Base-by-base conservation (phyloP, 2,888 invertebrate species). In the Platypus cylindrus region DNA sequence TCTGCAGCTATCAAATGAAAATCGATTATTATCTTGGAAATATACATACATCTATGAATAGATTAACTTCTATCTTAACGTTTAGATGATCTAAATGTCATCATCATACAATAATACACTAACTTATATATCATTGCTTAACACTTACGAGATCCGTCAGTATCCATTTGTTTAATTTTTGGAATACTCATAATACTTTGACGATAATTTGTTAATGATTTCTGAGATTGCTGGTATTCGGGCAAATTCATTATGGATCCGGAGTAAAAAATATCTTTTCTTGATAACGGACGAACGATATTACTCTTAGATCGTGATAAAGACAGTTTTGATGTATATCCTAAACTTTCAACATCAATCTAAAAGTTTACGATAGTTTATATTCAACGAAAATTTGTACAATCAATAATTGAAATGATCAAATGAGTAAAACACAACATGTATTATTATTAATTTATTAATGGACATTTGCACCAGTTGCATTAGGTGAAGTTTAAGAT, bases 191-290 rank as follows among this genome's bases (percentile, higher is more conserved):
- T 71, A 26, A 93, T 85, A 37, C 91, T 91, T 55, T 90, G 86
- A 35, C 94, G 73, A 59, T 93, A 94, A 46, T 83, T 83, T 34
- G 82, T 78, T 34, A 94, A 68, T 2, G 90, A 87, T 55, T 87
- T 86, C 60, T 91, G 90, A 39, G 87, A 89, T 59, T 86, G 84
- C 65, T 86, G 84, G 65, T 81, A 94, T 62, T 93, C 91, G 0
- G 87, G 89, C 50, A 97, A 70, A 64, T 95, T 87, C 41, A 82
- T 71, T 15, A 97, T 85, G 29, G 93, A 93, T 17, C 97, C 94
- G 2, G 91, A 90, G 64, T 95, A 95, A 69, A 97, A 95, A 54
- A 95, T 94, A 63, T 97, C 97, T 56, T 93, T 91, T 34, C 93
- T 73, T 5, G 91, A 91, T 64, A 95, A 64, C 3, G 94, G 94